phyloP scores from a whole-genome alignment of 2,888 invertebrate species.

The Watsonalla binaria region DNA sequence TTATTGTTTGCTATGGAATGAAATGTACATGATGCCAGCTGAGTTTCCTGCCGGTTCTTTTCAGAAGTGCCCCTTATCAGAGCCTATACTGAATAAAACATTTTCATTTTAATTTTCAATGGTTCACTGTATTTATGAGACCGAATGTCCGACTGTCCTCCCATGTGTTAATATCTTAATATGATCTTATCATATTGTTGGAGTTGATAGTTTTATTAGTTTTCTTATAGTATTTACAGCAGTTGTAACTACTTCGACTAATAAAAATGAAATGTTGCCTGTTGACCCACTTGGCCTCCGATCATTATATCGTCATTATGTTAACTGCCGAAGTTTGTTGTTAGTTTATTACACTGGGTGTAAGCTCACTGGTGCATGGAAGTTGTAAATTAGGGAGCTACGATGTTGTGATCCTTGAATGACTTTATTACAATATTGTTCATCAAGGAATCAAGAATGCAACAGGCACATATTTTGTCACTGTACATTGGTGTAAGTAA shows the following conservation, averaged over 20 bases:
- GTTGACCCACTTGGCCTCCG: not conserved
- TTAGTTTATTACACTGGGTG: not conserved
- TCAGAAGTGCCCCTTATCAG: no score
- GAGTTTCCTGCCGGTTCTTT: no score
- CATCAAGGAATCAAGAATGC: no score
- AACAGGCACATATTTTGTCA: no score
- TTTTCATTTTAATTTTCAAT: no score
- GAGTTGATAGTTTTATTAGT: not conserved
- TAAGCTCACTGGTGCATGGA: not conserved
- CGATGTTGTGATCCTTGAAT: not conserved
- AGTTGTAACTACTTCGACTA: not conserved
- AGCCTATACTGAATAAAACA: no score
- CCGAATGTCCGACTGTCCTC: no score
- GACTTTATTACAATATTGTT: not conserved
- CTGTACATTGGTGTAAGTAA: no score
- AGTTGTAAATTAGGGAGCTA: not conserved
- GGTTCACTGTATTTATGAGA: no score
- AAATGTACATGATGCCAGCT: no score
- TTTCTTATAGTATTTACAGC: not conserved
- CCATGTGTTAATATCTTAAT: no score
- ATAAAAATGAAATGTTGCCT: not conserved
- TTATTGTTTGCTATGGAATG: no score
- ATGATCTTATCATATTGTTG: not conserved
- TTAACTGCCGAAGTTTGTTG: not conserved
- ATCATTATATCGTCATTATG: not conserved